Evolutionary conservation across 1,140 invertebrate genomes (phyloP).

Genomic region (Drosophila carrolli): DNA sequence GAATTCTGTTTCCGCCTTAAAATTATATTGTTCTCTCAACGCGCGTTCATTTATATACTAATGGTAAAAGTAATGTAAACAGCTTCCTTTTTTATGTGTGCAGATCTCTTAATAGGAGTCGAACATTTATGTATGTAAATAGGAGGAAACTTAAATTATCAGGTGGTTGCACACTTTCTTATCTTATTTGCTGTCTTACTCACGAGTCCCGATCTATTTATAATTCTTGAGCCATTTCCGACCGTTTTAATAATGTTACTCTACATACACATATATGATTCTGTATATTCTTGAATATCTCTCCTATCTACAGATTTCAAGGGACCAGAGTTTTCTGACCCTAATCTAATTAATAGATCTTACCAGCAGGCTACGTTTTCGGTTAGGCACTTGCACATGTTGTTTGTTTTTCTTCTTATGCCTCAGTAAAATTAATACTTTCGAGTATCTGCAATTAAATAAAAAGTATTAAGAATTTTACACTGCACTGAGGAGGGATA

Average conservation of each 20-base stretch:
- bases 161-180: slow-evolving; percentile 39
- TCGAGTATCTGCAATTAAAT: slow-evolving; percentile 25
- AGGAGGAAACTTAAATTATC: slow-evolving; percentile 9
- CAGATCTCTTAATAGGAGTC: not conserved
- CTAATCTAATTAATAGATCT: slow-evolving; percentile 36
- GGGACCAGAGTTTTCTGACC: not conserved
- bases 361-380: slow-evolving; percentile 77
- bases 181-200: slow-evolving; percentile 28
- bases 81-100: slow-evolving; percentile 8
- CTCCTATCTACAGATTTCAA: not conserved
- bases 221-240: slow-evolving; percentile 2
- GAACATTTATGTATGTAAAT: slow-evolving; percentile 3
- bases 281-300: not conserved
- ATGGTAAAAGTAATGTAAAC: not conserved
- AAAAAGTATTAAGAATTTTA: not conserved
- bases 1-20: slow-evolving; percentile 23
- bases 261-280: not conserved
- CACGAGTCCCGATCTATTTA: slow-evolving; percentile 27
- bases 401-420: slow-evolving; percentile 22
- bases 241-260: not conserved
- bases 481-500: not conserved
- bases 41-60: slow-evolving; percentile 1
- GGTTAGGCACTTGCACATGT: slow-evolving; percentile 76
- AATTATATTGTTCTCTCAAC: slow-evolving; percentile 16
- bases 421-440: slow-evolving; percentile 1